Evolutionary conservation across 1,140 invertebrate species (phyloP).

Genomic region (Lineus longissimus): DNA sequence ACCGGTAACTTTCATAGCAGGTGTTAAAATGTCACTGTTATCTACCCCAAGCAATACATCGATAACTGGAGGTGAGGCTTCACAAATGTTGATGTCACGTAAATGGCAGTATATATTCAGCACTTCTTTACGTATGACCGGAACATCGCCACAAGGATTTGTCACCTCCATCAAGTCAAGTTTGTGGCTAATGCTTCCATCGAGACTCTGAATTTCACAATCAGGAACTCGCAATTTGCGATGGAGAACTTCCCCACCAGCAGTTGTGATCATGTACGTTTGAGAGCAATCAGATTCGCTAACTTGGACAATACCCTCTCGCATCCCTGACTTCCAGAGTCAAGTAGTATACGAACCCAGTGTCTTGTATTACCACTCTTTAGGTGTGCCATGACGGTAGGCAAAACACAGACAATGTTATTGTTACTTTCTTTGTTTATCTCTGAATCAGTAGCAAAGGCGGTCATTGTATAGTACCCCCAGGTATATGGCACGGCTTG

Average conservation of each 20-base stretch:
- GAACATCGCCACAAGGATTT: background rate
- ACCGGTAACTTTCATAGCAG: background rate
- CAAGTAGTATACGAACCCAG: background rate
- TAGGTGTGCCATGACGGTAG: background rate
- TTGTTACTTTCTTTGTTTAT: background rate
- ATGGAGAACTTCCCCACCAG: background rate
- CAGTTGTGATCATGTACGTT: background rate
- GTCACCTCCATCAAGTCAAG: background rate
- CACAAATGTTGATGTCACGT: background rate
- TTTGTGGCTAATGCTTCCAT: background rate
- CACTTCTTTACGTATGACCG: background rate
- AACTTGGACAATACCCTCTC: background rate
- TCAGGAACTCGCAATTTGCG: background rate
- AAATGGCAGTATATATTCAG: background rate
- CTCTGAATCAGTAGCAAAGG: background rate
- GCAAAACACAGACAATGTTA: background rate
- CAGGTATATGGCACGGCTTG: no score
- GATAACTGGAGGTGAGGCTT: background rate
- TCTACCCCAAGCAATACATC: constrained; percentile 1
- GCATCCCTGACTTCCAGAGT: background rate
- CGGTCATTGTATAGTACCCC: no score
- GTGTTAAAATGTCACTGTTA: background rate
- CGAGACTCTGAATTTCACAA: background rate
- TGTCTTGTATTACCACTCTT: background rate
- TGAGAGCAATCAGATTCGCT: background rate